These are phyloP conservation scores for Aproaerema taeniolella DNA, from an alignment of 2,888 invertebrate genomes.

Conservation along the genomic window DNA sequence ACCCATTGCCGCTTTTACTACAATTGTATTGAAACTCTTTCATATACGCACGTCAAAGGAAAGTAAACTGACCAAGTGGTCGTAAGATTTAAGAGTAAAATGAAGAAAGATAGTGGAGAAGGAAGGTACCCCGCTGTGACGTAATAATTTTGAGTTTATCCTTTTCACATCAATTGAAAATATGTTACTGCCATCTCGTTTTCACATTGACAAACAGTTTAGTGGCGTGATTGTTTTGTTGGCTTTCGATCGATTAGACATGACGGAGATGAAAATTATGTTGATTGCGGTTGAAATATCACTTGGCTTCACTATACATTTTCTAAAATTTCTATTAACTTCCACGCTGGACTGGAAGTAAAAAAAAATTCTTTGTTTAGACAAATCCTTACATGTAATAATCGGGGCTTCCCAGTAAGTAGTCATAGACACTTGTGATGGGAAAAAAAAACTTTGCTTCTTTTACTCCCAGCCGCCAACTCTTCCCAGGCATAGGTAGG, in stretches of 20 bases:
- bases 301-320: too few species aligned
- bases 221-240: constrained; percentile 55
- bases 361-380: too few species aligned
- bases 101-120: constrained; percentile 32
- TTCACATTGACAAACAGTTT: constrained; percentile 66
- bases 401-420: too few species aligned
- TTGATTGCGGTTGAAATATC: too few species aligned
- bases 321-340: too few species aligned
- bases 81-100: not conserved
- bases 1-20: constrained; percentile 31
- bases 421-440: too few species aligned
- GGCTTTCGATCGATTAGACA: constrained; percentile 34
- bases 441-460: too few species aligned
- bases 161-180: constrained; percentile 63
- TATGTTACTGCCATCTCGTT: constrained; percentile 61
- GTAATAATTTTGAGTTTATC: constrained; percentile 69
- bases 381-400: too few species aligned
- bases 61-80: too few species aligned
- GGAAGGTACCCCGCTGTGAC: constrained; percentile 70
- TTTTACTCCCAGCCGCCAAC: too few species aligned
- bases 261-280: not conserved
- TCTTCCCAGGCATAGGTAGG: too few species aligned
- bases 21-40: not conserved
- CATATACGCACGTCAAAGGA: constrained; percentile 23
- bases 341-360: too few species aligned